Evolutionary conservation across 23 tunicate genomes (phyloP).

Genomic region (Halocynthia roretzi): DNA sequence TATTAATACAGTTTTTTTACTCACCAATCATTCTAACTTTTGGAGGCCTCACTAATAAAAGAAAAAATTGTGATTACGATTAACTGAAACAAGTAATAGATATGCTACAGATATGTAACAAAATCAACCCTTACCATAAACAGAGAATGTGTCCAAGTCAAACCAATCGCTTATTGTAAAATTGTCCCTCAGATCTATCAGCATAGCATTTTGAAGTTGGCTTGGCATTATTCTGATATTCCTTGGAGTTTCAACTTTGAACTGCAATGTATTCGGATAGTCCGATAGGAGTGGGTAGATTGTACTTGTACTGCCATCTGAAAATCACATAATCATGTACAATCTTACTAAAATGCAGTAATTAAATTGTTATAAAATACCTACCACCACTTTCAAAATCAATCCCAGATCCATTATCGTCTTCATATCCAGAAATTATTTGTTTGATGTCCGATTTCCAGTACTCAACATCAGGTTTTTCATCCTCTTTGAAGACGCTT

Average conservation of each 20-base stretch:
- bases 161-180: background rate
- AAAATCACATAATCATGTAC: background rate
- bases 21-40: no score
- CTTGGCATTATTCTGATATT: slow-evolving; percentile 4
- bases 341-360: background rate
- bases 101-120: no score
- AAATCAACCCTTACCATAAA: slow-evolving; percentile 6
- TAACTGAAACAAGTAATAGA: no score
- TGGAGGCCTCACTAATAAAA: no score
- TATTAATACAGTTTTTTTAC: no score
- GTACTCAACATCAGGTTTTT: slow-evolving; percentile 29
- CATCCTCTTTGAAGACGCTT: background rate
- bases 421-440: background rate
- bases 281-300: no score
- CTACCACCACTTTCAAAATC: background rate
- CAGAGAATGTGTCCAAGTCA: slow-evolving; percentile 10
- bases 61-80: no score
- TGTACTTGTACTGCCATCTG: background rate
- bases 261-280: background rate
- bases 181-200: background rate
- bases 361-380: background rate
- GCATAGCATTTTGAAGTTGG: slow-evolving; percentile 1
- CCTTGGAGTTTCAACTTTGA: background rate
- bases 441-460: slow-evolving; percentile 36
- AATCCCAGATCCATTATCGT: background rate